A percentile compares a stretch with the other conserved stretches of the same genome.
Evolutionary conservation across 2,797 vertebrate genomes (phyloP).

Genomic region (Rousettus madagascariensis): DNA sequence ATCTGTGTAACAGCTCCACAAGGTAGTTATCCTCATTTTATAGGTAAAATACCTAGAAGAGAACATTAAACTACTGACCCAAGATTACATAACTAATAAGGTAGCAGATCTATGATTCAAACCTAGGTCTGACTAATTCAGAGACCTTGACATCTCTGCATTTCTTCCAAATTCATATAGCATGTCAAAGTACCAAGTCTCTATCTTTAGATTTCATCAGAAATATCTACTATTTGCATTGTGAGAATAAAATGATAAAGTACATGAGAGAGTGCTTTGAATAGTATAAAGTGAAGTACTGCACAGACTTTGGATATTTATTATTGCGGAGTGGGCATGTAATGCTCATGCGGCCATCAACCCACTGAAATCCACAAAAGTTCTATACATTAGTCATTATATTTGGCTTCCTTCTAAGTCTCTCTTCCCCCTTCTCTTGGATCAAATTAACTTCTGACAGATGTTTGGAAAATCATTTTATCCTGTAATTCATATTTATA

Average conservation of each 20-base stretch:
- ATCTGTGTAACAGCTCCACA: not conserved
- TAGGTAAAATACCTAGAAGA: not conserved
- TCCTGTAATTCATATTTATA: constrained; percentile 78
- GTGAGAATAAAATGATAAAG: not conserved
- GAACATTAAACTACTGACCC: not conserved
- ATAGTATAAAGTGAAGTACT: not conserved
- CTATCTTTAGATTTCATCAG: not conserved
- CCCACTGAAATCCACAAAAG: not conserved
- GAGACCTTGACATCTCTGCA: not conserved
- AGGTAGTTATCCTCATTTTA: not conserved
- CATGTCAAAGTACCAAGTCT: not conserved
- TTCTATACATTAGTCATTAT: constrained; percentile 39
- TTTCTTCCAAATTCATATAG: not conserved
- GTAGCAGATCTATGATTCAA: not conserved
- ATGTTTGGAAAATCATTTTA: constrained; percentile 76
- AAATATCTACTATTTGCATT: not conserved
- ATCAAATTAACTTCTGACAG: constrained; percentile 74
- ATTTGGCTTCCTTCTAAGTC: constrained; percentile 48
- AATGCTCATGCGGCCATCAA: not conserved
- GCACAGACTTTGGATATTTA: not conserved
- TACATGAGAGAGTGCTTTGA: not conserved
- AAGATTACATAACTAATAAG: not conserved
- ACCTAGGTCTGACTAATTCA: not conserved
- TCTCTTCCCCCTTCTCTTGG: constrained; percentile 38
- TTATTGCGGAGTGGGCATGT: not conserved